A percentile compares a stretch with the other conserved stretches of the same genome.
phyloP scores from a whole-genome alignment of 2,113 vertebrate species.

The Osmerus eperlanus region DNA sequence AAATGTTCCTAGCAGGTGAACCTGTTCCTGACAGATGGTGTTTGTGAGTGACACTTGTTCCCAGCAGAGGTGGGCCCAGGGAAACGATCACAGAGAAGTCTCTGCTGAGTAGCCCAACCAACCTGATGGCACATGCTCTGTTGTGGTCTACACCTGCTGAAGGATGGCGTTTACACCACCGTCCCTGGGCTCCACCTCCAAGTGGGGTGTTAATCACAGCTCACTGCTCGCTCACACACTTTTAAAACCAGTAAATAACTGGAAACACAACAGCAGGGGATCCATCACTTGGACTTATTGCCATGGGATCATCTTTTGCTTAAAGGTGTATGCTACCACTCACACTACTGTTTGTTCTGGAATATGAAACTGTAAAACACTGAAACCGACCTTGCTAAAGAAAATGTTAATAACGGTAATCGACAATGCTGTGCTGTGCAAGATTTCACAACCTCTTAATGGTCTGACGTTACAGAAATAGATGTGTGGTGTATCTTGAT shows the following conservation, averaged over 20 bases:
- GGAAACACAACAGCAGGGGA: conserved; percentile 19
- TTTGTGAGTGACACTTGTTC: conserved; percentile 76
- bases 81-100: conserved; percentile 71
- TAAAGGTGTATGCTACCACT: background rate
- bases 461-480: too few species aligned
- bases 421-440: too few species aligned
- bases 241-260: conserved; percentile 56
- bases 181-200: conserved; percentile 61
- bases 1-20: conserved; percentile 65
- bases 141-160: conserved; percentile 79
- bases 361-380: background rate
- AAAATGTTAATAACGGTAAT: too few species aligned
- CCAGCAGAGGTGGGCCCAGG: conserved; percentile 77
- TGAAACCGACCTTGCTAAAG: background rate
- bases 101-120: conserved; percentile 70
- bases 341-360: background rate
- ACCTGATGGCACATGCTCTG: conserved; percentile 79
- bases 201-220: conserved; percentile 67
- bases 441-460: too few species aligned
- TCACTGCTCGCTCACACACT: conserved; percentile 68
- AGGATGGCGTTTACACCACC: conserved; percentile 67
- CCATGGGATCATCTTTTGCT: background rate
- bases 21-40: conserved; percentile 84
- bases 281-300: conserved; percentile 18
- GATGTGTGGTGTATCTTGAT: too few species aligned